Conservation (phyloP, 2,797 vertebrate species). For the Alectoris magna region DNA sequence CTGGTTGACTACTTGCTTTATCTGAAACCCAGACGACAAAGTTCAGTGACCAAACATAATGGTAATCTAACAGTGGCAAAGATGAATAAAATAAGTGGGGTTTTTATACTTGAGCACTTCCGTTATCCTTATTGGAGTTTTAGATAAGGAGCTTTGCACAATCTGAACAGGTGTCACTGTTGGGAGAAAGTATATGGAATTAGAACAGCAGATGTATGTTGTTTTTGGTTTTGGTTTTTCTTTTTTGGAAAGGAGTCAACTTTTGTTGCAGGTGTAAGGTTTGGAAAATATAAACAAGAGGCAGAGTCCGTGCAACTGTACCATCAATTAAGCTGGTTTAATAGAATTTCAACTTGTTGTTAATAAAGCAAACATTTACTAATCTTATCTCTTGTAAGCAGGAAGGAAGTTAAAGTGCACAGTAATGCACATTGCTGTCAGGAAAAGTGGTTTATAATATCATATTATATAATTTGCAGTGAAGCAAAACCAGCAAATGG, state of each 20-base stretch:
- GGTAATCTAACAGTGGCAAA: conserved; percentile 83
- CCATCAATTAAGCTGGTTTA: conserved; percentile 70
- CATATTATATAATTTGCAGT: conserved; percentile 68
- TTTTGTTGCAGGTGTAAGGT: conserved; percentile 56
- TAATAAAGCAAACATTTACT: conserved; percentile 76
- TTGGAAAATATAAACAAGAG: conserved; percentile 64
- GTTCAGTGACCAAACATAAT: conserved; percentile 80
- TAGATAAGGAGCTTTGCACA: conserved; percentile 77
- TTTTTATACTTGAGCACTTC: conserved; percentile 82
- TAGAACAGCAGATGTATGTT: conserved; percentile 16
- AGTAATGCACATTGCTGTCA: conserved; percentile 65
- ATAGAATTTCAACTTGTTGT: conserved; percentile 73
- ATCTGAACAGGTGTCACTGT: not conserved
- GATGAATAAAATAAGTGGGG: conserved; percentile 80
- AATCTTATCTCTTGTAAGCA: conserved; percentile 75
- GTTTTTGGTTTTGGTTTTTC: too few species aligned
- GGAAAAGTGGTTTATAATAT: conserved; percentile 72
- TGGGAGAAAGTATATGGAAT: conserved; percentile 29
- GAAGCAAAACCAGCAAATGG: conserved; percentile 71
- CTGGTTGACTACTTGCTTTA: conserved; percentile 78
- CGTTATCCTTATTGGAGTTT: conserved; percentile 79
- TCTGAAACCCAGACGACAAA: conserved; percentile 67
- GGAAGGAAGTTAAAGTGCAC: conserved; percentile 69
- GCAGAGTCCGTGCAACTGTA: conserved; percentile 30
- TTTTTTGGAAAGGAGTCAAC: conserved; percentile 54